Evolutionary conservation across 2,797 vertebrate genomes (phyloP).

Genomic region (Chrosomus eos): DNA sequence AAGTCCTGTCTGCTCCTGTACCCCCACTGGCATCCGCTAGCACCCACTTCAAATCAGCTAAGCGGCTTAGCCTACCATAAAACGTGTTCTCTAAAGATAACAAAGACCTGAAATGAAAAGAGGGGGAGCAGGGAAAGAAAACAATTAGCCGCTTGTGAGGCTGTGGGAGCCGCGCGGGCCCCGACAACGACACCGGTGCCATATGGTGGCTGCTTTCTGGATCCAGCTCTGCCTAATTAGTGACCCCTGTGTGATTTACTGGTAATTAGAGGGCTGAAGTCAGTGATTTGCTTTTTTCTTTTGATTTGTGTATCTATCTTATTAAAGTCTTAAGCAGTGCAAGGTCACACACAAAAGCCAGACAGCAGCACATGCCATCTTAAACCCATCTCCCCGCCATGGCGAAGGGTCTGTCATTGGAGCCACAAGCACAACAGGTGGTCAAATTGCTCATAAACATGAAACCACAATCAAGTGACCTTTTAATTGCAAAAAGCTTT

Average conservation of each 20-base stretch:
- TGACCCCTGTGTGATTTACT: slow-evolving; percentile 63
- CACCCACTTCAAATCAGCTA: slow-evolving; percentile 71
- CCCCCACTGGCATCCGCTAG: slow-evolving; percentile 10
- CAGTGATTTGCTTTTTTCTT: slow-evolving; percentile 65
- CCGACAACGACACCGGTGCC: slow-evolving; percentile 68
- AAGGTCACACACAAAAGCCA: slow-evolving; percentile 57
- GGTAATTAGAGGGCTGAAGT: slow-evolving; percentile 67
- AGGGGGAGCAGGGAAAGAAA: slow-evolving; percentile 67
- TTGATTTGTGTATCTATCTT: slow-evolving; percentile 65
- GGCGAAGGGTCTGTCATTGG: not conserved
- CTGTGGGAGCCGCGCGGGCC: slow-evolving; percentile 69
- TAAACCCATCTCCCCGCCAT: slow-evolving; percentile 32
- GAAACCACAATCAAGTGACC: not conserved
- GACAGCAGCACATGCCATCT: slow-evolving; percentile 49
- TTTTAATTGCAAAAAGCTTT: slow-evolving; percentile 17
- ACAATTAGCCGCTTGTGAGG: slow-evolving; percentile 73
- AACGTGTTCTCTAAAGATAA: slow-evolving; percentile 64
- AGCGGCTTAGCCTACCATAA: slow-evolving; percentile 72
- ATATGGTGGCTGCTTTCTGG: slow-evolving; percentile 76
- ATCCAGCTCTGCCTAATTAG: slow-evolving; percentile 68
- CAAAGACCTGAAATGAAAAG: slow-evolving; percentile 60
- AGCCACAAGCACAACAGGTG: slow-evolving; percentile 23
- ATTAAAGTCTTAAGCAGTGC: slow-evolving; percentile 60
- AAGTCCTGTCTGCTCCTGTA: slow-evolving; percentile 44
- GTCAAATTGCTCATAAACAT: not conserved